Evolutionary conservation across 2,797 vertebrate genomes (phyloP), one percentile per base, ranked within the genome.

Genomic region (Emys orbicularis): DNA sequence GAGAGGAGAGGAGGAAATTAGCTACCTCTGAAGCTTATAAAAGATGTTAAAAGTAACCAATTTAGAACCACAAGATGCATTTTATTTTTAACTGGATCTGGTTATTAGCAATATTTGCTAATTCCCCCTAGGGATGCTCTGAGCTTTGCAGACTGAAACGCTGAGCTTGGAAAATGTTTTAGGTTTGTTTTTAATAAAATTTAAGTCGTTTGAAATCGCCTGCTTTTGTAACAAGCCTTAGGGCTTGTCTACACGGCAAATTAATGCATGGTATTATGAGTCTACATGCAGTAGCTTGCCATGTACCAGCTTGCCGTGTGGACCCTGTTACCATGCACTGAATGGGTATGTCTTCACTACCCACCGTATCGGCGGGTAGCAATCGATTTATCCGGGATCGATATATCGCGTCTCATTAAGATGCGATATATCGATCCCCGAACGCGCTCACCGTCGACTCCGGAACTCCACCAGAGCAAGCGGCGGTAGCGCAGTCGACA

Each of bases 81-180:
- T 96, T 91, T 87, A 87, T 90, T 96, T 86, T 83, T 94, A 90
- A 90, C 47, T 94, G 47, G 56, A 85, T 90, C 87, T 90, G 91
- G 83, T 89, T 85, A 89, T 94, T 91, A 97, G 90, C 93, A 94
- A 84, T 94, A 96, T 94, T 95, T 95, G 87, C 53, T 97, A 97
- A 96, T 96, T 96, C 94, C 90, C 77, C 82, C 74, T 94, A 92
- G 94, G 72, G 96, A 93, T 90, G 86, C 87, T 49, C 89, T 90
- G 89, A 90, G 87, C 57, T 87, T 92, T 96, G 44, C 87, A 94
- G 87, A 59, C 79, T 94, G 83, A 93, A 94, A 93, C 31, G 52
- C 83, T 83, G 79, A 95, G 88, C 61, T 18, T 88, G 90, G 76
- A 77, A 97, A 96, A 93, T 81, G 77, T 94, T 89, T 59, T 87